Conservation (phyloP, 2,113 vertebrate genomes). For the Uria aalge region DNA sequence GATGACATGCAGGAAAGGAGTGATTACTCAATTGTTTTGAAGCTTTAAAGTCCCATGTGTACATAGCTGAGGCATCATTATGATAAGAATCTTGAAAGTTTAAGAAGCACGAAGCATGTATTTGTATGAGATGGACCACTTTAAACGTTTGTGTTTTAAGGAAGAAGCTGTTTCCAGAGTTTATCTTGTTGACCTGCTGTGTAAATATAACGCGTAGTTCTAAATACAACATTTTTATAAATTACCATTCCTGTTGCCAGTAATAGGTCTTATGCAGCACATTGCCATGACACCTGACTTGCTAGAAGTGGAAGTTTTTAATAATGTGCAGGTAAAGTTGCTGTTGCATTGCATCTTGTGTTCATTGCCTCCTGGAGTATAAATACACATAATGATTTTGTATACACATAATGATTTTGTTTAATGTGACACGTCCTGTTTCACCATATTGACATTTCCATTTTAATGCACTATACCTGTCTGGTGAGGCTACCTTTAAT, state of each 20-base stretch:
- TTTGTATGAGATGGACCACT: background rate
- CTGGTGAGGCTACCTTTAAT: background rate
- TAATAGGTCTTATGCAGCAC: background rate
- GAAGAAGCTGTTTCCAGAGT: background rate
- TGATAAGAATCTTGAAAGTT: background rate
- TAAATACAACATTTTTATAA: background rate
- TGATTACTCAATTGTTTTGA: background rate
- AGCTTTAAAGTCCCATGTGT: background rate
- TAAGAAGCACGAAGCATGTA: background rate
- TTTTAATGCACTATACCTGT: conserved; percentile 38
- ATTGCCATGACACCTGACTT: background rate
- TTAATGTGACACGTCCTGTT: conserved; percentile 18
- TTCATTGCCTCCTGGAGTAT: background rate
- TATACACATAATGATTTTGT: conserved; percentile 8
- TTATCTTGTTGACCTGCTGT: background rate
- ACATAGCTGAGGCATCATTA: background rate
- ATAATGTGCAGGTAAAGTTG: background rate
- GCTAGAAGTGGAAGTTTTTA: background rate
- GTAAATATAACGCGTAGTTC: background rate
- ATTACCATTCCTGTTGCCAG: background rate
- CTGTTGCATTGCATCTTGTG: background rate
- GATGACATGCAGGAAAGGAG: background rate
- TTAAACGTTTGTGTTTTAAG: background rate
- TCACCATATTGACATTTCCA: conserved; percentile 24
- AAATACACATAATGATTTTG: conserved; percentile 1